Base-by-base conservation (phyloP, 1,140 invertebrate species). In the Colletes gigas region DNA sequence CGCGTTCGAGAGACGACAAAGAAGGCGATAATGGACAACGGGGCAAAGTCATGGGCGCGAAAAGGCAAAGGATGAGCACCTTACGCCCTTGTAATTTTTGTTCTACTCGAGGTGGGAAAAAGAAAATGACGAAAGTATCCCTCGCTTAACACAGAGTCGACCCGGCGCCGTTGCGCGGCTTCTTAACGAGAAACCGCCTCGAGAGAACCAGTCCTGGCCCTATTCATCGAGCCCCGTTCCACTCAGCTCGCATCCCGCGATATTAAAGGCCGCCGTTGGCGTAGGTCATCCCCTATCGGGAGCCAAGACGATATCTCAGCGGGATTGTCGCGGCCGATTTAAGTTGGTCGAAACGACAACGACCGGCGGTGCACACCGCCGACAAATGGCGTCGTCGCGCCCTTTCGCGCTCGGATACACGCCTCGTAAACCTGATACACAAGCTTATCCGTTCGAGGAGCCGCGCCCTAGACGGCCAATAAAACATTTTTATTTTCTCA, bases 151-250 rank as follows among this genome's bases (percentile, higher is more conserved):
- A 47, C 54, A 52, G 81, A 80, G 74, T 77, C 81, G 76, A 83
- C 62, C 55, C 17, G 30, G 59, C 63, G 66, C 52, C 66, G 67
- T 54, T 59, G 30, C 44, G 47, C 39, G 68, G 50, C 54, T 80
- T 63, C 73, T 81, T 86, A 86, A 86, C 81, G 81, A 86, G 84
- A 83, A 83, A 86, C 7, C 62, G 67, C 39, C 50, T 44, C 21
- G 78, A 65, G 39, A 60, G 52, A 47, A 21, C 50, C 17, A 21
- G 21, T 6, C 44, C 30, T 21, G 70, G 50, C 62, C 52, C 76
- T 86, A 83, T 86, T 86, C 84, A 83, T 86, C 77, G 85, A 69
- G 71, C 59, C 30, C 30, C 12, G 12, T 62, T 62, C 55, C 41
- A 79, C 69, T 63, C 3, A 14, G 1, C 39, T 68, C 52, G 62